Percentiles rank a stretch among this genome's conserved stretches.
Evolutionary conservation across 2,888 invertebrate genomes (phyloP).

Genomic region (Epistrophella euchroma): DNA sequence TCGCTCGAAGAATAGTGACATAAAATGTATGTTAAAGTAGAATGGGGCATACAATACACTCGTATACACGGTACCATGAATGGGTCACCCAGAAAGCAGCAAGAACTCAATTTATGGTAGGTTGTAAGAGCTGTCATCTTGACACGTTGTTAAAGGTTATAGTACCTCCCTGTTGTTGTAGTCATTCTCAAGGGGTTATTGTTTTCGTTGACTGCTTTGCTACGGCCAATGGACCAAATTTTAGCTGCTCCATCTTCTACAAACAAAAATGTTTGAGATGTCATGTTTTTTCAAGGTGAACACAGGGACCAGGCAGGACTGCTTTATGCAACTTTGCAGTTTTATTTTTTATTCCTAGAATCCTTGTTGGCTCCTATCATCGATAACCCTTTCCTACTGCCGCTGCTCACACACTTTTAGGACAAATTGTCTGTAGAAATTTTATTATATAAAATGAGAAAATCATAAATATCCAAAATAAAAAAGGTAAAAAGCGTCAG

Average conservation of each 20-base stretch:
- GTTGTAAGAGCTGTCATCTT: constrained; percentile 61
- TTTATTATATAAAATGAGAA: constrained; percentile 58
- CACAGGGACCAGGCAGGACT: not conserved
- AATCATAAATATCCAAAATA: constrained; percentile 61
- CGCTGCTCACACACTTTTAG: constrained; percentile 16
- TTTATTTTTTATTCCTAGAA: constrained; percentile 2
- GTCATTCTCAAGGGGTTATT: constrained; percentile 4
- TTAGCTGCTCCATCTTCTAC: not conserved
- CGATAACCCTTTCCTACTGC: constrained; percentile 62
- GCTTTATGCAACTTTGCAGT: constrained; percentile 40
- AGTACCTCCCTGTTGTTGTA: not conserved
- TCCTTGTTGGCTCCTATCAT: constrained; percentile 32
- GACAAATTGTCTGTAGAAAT: constrained; percentile 64
- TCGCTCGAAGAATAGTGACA: constrained; percentile 28
- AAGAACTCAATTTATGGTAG: constrained; percentile 61
- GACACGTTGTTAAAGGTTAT: constrained; percentile 61
- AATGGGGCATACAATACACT: not conserved
- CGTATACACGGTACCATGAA: not conserved
- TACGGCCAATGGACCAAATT: not conserved
- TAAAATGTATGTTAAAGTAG: constrained; percentile 15
- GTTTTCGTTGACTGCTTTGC: constrained; percentile 11
- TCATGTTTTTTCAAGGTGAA: constrained; percentile 30
- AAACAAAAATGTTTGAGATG: constrained; percentile 31
- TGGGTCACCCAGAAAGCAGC: constrained; percentile 30
- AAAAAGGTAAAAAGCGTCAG: not conserved